Evolutionary conservation across 2,797 vertebrate species (phyloP), one percentile per base, ranked within the genome.

Genomic region (Bryconaethiops microstoma): DNA sequence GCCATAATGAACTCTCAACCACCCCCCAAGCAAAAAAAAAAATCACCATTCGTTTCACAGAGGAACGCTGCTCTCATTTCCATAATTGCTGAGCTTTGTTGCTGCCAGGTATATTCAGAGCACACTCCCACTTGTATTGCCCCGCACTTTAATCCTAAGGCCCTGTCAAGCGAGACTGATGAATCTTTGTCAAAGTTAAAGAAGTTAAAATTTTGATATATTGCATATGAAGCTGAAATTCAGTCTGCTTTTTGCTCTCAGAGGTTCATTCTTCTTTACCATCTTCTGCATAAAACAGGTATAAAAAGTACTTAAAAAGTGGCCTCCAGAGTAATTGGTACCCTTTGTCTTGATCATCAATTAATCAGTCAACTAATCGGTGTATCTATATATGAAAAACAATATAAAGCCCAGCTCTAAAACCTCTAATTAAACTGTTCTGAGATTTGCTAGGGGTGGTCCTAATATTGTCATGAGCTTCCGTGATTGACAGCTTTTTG

Each of bases 101-200:
- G 57, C 78, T 86, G 88, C 82, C 88, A 91, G 86, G 83, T 90
- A 54, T 72, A 52, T 72, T 72, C 48, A 72, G 23, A 54, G 69
- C 69, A 65, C 63, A 39, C 63, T 65, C 63, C 63, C 35, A 65
- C 63, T 65, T 65, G 88, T 88, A 83, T 85, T 79, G 72, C 83
- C 76, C 84, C 45, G 81, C 84, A 89, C 89, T 90, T 89, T 91
- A 90, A 90, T 91, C 87, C 82, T n/a, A 75, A 75, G 74, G 79
- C 69, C 77, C 84, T 88, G 86, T 90, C 88, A 87, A 85, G 88
- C 85, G 76, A 87, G 85, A 91, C 84, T 76, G 88, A 92, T 92
- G 83, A 86, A 90, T 90, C 76, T 72, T 71, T 92, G 91, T 92
- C 90, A 90, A 90, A 50, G 77, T 83, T 74, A 74, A 83, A 88